These are phyloP conservation scores for Melanotaenia boesemani DNA, from an alignment of 2,797 vertebrate species.

Conservation along the genomic window DNA sequence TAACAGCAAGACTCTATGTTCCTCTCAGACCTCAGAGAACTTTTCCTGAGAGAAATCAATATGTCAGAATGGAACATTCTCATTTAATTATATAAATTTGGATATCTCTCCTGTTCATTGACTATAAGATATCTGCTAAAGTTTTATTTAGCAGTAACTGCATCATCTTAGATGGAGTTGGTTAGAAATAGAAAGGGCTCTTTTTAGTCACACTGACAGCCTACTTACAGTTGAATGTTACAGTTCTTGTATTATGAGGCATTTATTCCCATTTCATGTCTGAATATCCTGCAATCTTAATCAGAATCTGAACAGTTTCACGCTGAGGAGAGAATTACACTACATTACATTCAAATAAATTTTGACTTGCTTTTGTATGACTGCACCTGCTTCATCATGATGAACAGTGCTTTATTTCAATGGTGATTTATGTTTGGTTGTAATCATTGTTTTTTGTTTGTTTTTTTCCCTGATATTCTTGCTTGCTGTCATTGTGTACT, in stretches of 20 bases:
- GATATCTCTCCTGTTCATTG: neutral
- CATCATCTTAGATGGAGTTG: neutral
- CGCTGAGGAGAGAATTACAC: neutral
- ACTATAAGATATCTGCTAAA: neutral
- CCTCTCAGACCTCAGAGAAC: neutral
- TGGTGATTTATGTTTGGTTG: neutral
- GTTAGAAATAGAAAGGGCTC: constrained; percentile 12
- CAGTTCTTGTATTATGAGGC: constrained; percentile 23
- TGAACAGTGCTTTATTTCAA: neutral
- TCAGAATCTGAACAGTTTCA: neutral
- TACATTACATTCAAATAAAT: no score
- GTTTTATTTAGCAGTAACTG: neutral
- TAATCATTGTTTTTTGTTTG: neutral
- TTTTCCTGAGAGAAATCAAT: constrained; percentile 2
- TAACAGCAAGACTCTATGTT: neutral
- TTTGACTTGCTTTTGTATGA: no score
- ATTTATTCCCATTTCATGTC: constrained; percentile 17
- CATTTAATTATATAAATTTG: neutral
- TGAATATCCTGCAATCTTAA: constrained; percentile 15
- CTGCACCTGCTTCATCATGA: neutral
- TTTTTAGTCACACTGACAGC: constrained; percentile 26
- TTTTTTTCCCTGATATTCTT: neutral
- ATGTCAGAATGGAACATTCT: neutral
- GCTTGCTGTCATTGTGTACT: neutral
- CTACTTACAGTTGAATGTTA: constrained; percentile 11